Conservation (phyloP, 2,888 invertebrate species). For the Eristalinus aeneus region DNA sequence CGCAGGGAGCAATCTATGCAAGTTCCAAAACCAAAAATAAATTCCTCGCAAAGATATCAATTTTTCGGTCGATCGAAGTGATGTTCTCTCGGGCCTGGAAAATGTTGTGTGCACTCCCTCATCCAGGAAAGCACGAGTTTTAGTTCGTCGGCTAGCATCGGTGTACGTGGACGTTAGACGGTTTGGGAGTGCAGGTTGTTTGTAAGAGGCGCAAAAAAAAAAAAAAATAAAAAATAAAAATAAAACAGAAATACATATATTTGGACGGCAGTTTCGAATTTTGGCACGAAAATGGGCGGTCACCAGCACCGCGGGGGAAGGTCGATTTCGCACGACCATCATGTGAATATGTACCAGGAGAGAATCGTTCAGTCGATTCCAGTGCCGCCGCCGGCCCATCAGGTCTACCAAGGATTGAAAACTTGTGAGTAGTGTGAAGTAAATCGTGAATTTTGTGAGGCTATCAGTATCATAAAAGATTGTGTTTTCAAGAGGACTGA, state of each 20-base stretch:
- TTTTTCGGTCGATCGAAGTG: conserved; percentile 17
- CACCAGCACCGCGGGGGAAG: conserved; percentile 33
- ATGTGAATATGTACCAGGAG: conserved; percentile 56
- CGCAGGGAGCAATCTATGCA: conserved; percentile 1
- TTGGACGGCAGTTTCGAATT: neutral
- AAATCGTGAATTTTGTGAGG: neutral
- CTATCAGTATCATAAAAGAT: too few relatives aligned
- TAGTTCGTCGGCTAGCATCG: conserved; percentile 40
- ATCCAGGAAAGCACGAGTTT: conserved; percentile 38
- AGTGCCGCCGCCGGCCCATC: conserved; percentile 45
- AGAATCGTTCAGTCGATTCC: conserved; percentile 37
- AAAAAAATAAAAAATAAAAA: too few relatives aligned
- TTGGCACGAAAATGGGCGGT: conserved; percentile 28
- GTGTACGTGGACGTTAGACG: conserved; percentile 23
- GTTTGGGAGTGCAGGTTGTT: neutral
- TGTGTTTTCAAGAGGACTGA: too few relatives aligned
- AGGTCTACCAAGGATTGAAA: conserved; percentile 61
- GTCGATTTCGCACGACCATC: conserved; percentile 29
- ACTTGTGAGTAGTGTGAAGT: conserved; percentile 51
- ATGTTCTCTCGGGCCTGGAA: neutral
- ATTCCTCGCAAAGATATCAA: conserved; percentile 23
- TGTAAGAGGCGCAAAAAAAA: too few relatives aligned
- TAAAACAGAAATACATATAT: too few relatives aligned
- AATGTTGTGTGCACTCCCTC: neutral
- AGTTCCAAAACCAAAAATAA: conserved; percentile 53